phyloP scores from a whole-genome alignment of 2,113 vertebrate species.

The Otus sunia region DNA sequence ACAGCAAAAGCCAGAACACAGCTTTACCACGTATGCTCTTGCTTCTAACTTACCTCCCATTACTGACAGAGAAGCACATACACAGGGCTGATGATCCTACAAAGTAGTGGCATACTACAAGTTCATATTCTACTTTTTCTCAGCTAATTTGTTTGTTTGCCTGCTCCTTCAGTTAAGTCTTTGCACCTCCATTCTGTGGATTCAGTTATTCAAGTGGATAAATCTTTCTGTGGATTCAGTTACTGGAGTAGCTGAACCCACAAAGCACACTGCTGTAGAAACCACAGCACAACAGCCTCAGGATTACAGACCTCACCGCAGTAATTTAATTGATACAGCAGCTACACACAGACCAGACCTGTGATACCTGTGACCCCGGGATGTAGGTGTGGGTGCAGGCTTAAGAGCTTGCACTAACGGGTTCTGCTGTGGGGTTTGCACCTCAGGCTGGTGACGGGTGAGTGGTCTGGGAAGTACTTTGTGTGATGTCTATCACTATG shows the following conservation, averaged over 20 bases:
- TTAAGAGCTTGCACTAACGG: neutral
- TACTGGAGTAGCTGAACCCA: neutral
- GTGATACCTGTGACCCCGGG: fast-evolving
- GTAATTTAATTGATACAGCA: neutral
- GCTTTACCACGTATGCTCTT: neutral
- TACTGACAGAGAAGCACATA: neutral
- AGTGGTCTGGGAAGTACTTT: neutral
- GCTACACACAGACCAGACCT: neutral
- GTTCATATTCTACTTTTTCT: neutral
- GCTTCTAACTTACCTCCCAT: neutral
- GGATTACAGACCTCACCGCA: neutral
- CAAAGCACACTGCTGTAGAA: neutral
- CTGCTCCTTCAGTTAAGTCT: neutral
- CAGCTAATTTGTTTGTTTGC: neutral
- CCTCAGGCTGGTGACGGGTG: neutral
- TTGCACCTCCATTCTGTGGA: neutral
- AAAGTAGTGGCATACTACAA: no score
- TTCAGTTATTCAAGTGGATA: neutral
- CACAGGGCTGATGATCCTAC: neutral
- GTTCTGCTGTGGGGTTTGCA: neutral
- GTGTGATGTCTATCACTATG: neutral
- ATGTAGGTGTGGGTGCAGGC: neutral
- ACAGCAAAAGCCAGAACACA: neutral
- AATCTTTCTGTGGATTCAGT: neutral
- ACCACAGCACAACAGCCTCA: fast-evolving